Evolutionary conservation across 2,888 invertebrate genomes (phyloP).

Genomic region (Yponomeuta sedellus): DNA sequence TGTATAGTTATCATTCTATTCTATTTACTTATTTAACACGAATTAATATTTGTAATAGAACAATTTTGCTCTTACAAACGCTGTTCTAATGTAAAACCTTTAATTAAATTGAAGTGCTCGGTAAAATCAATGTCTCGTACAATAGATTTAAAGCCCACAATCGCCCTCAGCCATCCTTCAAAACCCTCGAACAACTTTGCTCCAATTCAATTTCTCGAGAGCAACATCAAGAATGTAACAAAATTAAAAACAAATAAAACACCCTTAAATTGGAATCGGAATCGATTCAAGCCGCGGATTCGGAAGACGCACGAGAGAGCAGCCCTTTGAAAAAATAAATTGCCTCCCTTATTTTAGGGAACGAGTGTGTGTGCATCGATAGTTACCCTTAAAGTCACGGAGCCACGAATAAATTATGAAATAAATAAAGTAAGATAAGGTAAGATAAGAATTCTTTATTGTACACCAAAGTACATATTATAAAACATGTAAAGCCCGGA

Average conservation of each 20-base stretch:
- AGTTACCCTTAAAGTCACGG: not conserved
- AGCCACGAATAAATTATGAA: not conserved
- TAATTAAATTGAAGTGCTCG: too few species aligned
- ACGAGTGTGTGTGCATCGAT: slow-evolving; percentile 4
- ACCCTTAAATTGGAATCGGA: not conserved
- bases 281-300: slow-evolving; percentile 1
- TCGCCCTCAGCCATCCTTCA: not conserved
- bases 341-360: slow-evolving; percentile 11
- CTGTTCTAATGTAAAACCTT: too few species aligned
- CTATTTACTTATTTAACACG: too few species aligned
- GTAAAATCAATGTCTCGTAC: not conserved
- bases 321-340: slow-evolving; percentile 8
- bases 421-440: too few species aligned
- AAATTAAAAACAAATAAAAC: slow-evolving; percentile 1
- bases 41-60: too few species aligned
- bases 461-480: too few species aligned
- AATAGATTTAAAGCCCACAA: slow-evolving; percentile 13
- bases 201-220: not conserved
- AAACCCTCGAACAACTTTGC: not conserved
- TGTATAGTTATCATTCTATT: too few species aligned
- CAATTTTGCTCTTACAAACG: too few species aligned
- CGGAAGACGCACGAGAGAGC: not conserved
- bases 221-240: not conserved
- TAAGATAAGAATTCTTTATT: too few species aligned
- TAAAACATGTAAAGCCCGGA: too few species aligned